Base-by-base conservation (phyloP, 2,113 vertebrate genomes). In the Malurus elegans region DNA sequence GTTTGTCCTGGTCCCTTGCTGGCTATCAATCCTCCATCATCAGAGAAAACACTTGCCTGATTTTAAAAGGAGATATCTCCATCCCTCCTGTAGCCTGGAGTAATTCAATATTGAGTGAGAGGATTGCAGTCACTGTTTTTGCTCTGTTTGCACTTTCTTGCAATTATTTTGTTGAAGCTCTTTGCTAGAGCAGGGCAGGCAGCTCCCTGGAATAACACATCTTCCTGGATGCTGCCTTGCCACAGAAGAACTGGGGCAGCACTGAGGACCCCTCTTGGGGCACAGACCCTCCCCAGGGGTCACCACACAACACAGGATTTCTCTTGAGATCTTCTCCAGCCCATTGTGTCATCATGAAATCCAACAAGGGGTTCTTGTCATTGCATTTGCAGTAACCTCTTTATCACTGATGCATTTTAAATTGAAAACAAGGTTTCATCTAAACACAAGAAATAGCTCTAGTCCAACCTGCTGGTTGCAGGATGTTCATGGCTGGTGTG, bases 41-140 rank as follows among this genome's bases (percentile, higher is more conserved):
- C 4, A 15, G n/a, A 38, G 47, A 70, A 86, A 76, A 50, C 20
- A 53, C 36, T 40, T 73, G 17, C 6, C 75, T 73, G 66, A 65
- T 70, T 34, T 74, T 88, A 47, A 73, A 91, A 20, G 10, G 40
- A 69, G 57, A 18, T 66, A 21, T 58, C 40, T 73, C 42, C 42
- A 51, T 66, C 32, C 34, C 12, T 80, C 47, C 70, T 0, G 0
- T 38, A 44, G 53, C 70, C 73, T 82, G 48, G 36, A 86, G 70
- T 80, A 71, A 90, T 64, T 92, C 51, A 82, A 17, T 85, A 85
- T 70, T 40, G 88, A 93, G 60, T 58, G 85, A 90, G 66, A 88
- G n/a, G 44, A 76, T 24, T 8, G 1, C 0, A 1, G 14, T 4
- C 2, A n/a, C 73, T 84, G 51, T 42, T 87, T 94, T 91, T 80